Evolutionary conservation across 2,797 vertebrate genomes (phyloP).

Genomic region (Okamejei kenojei): DNA sequence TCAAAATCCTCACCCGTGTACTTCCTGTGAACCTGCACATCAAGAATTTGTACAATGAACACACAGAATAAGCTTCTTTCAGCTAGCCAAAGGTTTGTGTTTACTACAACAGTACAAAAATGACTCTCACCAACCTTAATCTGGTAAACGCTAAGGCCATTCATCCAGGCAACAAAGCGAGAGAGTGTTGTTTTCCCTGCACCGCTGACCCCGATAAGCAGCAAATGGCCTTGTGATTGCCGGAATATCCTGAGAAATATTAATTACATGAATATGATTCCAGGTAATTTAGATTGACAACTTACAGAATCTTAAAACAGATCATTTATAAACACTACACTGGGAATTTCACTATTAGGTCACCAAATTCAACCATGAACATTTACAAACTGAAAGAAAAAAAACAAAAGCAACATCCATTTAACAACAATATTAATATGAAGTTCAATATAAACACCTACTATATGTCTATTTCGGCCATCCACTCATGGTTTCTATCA

Average conservation of each 20-base stretch:
- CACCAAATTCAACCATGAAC: neutral
- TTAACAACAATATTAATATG: neutral
- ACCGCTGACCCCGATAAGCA: constrained; percentile 94
- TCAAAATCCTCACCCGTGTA: constrained; percentile 98
- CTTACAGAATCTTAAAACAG: neutral
- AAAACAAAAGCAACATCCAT: neutral
- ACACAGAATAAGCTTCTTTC: neutral
- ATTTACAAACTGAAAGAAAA: neutral
- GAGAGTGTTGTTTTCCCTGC: constrained; percentile 96
- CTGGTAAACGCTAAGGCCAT: constrained; percentile 93
- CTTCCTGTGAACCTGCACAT: constrained; percentile 83
- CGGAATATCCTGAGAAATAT: constrained; percentile 82
- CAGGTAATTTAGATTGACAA: neutral
- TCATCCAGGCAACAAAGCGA: constrained; percentile 98
- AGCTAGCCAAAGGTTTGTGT: constrained; percentile 20
- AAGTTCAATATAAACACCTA: no score
- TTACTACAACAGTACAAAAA: neutral
- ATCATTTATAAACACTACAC: neutral
- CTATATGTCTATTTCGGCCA: no score
- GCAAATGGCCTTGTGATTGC: constrained; percentile 92
- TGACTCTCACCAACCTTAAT: constrained; percentile 74
- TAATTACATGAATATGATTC: neutral
- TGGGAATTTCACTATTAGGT: neutral
- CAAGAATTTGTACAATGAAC: neutral
- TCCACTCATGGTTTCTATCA: no score